phyloP scores from a whole-genome alignment of 2,113 vertebrate genomes.

The Chitala chitala region DNA sequence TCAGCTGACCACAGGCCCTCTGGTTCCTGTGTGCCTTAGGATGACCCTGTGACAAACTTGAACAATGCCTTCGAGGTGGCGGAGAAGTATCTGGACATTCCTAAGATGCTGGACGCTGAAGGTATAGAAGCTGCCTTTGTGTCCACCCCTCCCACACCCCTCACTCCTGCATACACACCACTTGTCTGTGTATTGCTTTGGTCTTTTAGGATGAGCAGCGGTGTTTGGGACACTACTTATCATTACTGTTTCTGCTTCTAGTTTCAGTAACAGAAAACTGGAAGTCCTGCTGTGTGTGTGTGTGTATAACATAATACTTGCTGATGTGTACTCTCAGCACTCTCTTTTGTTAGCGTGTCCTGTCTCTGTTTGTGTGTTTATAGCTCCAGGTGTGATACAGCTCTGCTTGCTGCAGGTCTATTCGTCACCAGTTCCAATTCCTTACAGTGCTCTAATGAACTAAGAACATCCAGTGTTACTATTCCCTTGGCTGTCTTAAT shows the following conservation, averaged over 20 bases:
- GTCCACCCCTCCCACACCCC: neutral
- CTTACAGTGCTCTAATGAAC: too few relatives aligned
- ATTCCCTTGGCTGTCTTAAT: too few relatives aligned
- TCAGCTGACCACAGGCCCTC: neutral
- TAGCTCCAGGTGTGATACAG: neutral
- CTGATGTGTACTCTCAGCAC: neutral
- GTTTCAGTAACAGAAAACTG: too few relatives aligned
- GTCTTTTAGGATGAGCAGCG: neutral
- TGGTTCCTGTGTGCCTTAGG: conserved; percentile 46
- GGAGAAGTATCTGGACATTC: conserved; percentile 72
- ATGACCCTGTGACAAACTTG: conserved; percentile 68
- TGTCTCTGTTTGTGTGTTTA: neutral
- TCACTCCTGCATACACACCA: too few relatives aligned
- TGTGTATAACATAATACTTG: neutral
- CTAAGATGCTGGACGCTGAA: conserved; percentile 85
- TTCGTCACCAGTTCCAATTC: too few relatives aligned
- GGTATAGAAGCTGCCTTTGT: conserved; percentile 52
- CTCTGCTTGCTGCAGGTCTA: too few relatives aligned
- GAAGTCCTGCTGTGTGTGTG: neutral
- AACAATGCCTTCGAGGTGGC: conserved; percentile 78
- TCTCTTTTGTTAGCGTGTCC: neutral
- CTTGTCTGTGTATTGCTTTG: neutral
- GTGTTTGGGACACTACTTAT: too few relatives aligned
- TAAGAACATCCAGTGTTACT: too few relatives aligned
- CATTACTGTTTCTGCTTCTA: neutral